phyloP scores from a whole-genome alignment of 37 sponge, comb jelly and placozoan species.

The Geodia barretti region DNA sequence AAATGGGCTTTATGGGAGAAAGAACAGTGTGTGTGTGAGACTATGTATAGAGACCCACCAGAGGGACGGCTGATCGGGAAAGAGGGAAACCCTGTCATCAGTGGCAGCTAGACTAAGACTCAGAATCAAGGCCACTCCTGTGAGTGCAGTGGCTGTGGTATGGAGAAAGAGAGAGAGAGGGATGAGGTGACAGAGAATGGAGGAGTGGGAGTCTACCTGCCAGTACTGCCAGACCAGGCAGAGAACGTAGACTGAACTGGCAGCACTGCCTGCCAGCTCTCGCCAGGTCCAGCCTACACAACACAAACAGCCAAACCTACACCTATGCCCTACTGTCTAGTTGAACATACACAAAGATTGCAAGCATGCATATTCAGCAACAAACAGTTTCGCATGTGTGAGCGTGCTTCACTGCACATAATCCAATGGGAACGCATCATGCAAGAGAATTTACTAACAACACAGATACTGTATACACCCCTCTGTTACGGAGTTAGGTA shows the following conservation, averaged over 20 bases:
- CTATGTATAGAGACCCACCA: slow-evolving; percentile 31
- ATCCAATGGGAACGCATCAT: too few species aligned
- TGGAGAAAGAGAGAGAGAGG: neutral
- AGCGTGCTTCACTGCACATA: too few species aligned
- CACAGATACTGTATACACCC: too few species aligned
- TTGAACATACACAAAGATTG: too few species aligned
- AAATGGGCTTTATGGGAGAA: neutral
- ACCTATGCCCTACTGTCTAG: too few species aligned
- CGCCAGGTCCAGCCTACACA: neutral
- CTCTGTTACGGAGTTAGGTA: too few species aligned
- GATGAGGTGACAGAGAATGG: too few species aligned
- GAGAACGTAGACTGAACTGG: neutral
- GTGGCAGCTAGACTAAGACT: slow-evolving; percentile 44
- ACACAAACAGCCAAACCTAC: too few species aligned
- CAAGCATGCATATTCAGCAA: too few species aligned
- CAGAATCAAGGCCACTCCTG: slow-evolving; percentile 41
- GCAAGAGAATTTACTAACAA: too few species aligned
- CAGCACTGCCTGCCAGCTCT: neutral
- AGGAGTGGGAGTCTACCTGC: neutral
- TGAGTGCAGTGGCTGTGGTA: slow-evolving; percentile 26
- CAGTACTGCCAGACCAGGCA: neutral
- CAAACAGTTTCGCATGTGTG: too few species aligned
- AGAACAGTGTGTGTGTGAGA: neutral
- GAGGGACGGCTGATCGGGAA: slow-evolving; percentile 27
- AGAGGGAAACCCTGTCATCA: slow-evolving; percentile 61